Base-by-base conservation (phyloP, 2,888 invertebrate genomes). In the Lamproptera curius region DNA sequence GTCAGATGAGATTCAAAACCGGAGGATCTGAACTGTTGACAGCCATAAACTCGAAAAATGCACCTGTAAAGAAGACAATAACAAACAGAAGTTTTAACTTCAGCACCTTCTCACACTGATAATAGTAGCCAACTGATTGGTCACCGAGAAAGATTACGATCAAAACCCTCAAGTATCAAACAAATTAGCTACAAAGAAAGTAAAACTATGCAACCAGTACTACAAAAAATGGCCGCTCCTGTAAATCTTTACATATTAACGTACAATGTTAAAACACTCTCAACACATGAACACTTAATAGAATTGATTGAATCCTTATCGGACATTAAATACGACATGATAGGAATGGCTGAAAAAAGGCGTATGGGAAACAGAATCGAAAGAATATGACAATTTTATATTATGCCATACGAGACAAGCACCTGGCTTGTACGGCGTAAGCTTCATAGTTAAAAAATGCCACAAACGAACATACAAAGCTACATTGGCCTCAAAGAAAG, bases 121-220 rank as follows among this genome's bases (percentile, higher is more conserved):
- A 53, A 55, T 38, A 54, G 43, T 41, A 52, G 50, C 50, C 53
- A 52, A 33, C 51, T 51, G 52, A 46, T 14, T 45, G 50, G 52
- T 52, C 56, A 39, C 52, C 50, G 51, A 38, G 47, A 46, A 49
- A 48, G 50, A 6, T 20, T 20, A 20, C 8, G 50, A 56, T 52
- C 54, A 50, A 31, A 52, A 53, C 50, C 56, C 53, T 53, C 48
- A 50, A 41, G 20, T n/a, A n/a, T n/a, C n/a, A n/a, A n/a, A n/a
- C n/a, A 20, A 20, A 20, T 20, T 20, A 20, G 4, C n/a, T n/a
- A n/a, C n/a, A n/a, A n/a, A 20, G 20, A 5, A 6, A 20, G 4
- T 5, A 20, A 20, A 5, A 20, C 20, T 20, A n/a, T n/a, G n/a
- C 20, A 20, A 20, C 3, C 20, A 5, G 20, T 20, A 20, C 20